A percentile compares a stretch with the other conserved stretches of the same genome.
phyloP scores from a whole-genome alignment of 35 echinoderm and acorn worm genomes.

The Ptychodera flava region DNA sequence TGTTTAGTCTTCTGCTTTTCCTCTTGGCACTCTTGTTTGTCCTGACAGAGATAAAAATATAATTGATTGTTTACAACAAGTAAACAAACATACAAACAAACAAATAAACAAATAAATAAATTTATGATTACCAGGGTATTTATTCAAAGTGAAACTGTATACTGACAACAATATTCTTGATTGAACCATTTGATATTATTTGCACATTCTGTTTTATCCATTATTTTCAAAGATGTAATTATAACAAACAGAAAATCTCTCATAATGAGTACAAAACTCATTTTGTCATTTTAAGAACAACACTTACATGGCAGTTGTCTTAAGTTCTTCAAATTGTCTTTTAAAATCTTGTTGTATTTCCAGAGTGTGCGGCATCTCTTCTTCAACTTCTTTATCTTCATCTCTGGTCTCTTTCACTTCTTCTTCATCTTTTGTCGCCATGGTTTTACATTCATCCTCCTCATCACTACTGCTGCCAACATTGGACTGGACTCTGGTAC shows the following conservation, averaged over 20 bases:
- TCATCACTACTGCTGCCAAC: constrained; percentile 59
- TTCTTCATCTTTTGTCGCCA: neutral
- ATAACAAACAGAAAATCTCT: too few species aligned
- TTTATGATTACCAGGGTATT: too few species aligned
- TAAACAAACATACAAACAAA: too few species aligned
- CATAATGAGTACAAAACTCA: too few species aligned
- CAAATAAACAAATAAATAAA: too few species aligned
- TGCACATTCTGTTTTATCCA: too few species aligned
- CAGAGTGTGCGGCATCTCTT: constrained; percentile 34
- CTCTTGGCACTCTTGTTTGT: neutral
- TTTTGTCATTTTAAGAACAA: too few species aligned
- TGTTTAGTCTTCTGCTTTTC: neutral
- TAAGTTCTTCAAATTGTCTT: constrained; percentile 77
- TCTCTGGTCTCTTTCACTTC: constrained; percentile 7
- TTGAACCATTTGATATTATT: too few species aligned
- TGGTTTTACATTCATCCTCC: constrained; percentile 11
- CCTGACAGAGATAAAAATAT: neutral
- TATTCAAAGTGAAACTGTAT: too few species aligned
- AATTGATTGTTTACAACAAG: too few species aligned
- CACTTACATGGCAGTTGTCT: constrained; percentile 76
- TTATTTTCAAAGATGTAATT: too few species aligned
- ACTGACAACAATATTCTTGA: too few species aligned
- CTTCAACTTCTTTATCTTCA: constrained; percentile 7
- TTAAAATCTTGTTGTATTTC: constrained; percentile 77
- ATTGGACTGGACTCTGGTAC: constrained; percentile 7